Base-by-base conservation (phyloP, 2,113 vertebrate species). In the Phocoena phocoena region DNA sequence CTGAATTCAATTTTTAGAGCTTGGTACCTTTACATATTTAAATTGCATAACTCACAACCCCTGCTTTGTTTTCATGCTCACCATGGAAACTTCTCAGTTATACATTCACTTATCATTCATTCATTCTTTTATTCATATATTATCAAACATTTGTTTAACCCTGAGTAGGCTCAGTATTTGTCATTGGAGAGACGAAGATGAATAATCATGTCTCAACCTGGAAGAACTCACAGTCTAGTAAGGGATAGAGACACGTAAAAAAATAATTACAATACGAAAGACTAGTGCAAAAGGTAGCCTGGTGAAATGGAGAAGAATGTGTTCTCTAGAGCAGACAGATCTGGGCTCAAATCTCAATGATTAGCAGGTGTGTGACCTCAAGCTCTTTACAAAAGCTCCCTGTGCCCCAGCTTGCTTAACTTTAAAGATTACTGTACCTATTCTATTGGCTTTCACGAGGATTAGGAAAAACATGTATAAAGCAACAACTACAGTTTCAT, bases 71-170 rank as follows among this genome's bases (percentile, higher is more conserved):
- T 92, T 62, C 17, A 47, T 21, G 18, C 11, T 97, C 62, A 53
- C 55, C 23, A 47, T 47, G 73, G 47, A 86, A 93, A 82, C 8
- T 25, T 93, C 44, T 93, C 28, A 79, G 9, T 88, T 47, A n/a
- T 74, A 68, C 36, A 91, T 88, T 92, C 62, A 47, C 18, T 70
- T 84, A 8, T 88, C 8, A 8, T 90, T 60, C 38, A 44, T 81
- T 89, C 25, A 58, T 88, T 88, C 58, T 90, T 67, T 86, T 11
- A 50, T 83, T 70, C 1, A 26, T 55, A 8, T 41, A 53, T 62
- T 86, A 80, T 67, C 62, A 95, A 93, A 68, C 17, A 79, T 65
- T 90, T 83, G 79, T 21, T 71, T 33, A 97, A 80, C 38, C 68
- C 9, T 20, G 23, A 88, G 28, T 28, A 41, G 47, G 11, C 36